These are phyloP conservation scores for Plectropomus leopardus DNA, from an alignment of 2,113 vertebrate species.

Conservation along the genomic window DNA sequence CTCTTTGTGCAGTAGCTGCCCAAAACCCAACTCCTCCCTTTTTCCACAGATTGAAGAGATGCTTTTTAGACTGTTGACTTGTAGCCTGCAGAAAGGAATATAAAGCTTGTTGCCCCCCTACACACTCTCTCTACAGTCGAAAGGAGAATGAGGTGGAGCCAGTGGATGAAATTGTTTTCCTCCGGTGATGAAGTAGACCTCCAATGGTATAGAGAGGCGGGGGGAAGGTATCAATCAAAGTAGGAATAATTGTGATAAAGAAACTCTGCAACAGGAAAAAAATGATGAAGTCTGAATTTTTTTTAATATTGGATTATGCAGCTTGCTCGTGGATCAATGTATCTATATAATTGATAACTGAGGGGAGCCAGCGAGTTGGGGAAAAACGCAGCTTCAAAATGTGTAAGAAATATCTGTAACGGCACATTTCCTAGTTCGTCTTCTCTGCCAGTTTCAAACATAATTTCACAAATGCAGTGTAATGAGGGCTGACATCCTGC, in stretches of 20 bases:
- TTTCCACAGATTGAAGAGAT: conserved; percentile 72
- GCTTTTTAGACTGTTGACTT: conserved; percentile 77
- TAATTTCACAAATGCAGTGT: conserved; percentile 46
- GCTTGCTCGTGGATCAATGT: conserved; percentile 38
- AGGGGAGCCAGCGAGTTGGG: background rate
- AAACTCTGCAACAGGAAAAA: conserved; percentile 22
- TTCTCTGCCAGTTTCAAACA: conserved; percentile 28
- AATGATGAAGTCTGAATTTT: conserved; percentile 22
- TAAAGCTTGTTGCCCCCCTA: conserved; percentile 71
- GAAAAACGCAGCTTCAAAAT: conserved; percentile 23
- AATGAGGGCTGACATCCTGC: conserved; percentile 52
- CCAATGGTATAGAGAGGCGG: conserved; percentile 61
- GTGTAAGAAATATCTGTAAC: background rate
- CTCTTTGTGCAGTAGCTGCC: conserved; percentile 67
- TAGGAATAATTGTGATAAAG: conserved; percentile 47
- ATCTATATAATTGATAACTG: conserved; percentile 52
- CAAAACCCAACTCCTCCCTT: conserved; percentile 74
- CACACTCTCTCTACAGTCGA: conserved; percentile 68
- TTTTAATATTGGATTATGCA: conserved; percentile 16
- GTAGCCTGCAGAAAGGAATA: conserved; percentile 74
- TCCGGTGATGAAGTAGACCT: conserved; percentile 78
- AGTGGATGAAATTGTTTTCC: conserved; percentile 79
- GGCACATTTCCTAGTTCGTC: background rate
- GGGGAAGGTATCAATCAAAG: conserved; percentile 60
- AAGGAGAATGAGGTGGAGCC: conserved; percentile 82